These are phyloP conservation scores for Napeogenes sylphis DNA, from an alignment of 2,888 invertebrate genomes.

Conservation along the genomic window DNA sequence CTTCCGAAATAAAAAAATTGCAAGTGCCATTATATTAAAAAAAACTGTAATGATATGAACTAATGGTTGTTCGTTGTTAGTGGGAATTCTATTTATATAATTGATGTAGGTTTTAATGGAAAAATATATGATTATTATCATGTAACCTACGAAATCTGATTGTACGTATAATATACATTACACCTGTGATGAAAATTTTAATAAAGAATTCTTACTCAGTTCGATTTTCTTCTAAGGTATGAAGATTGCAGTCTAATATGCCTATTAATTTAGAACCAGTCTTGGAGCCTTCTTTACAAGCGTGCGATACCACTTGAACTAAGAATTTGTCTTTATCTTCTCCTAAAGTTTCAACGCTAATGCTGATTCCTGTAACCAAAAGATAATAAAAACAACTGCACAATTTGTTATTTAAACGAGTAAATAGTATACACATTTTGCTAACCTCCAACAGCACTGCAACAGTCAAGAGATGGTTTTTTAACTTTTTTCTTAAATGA, in stretches of 20 bases:
- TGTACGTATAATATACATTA: no score
- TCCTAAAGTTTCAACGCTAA: slow-evolving; percentile 66
- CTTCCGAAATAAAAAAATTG: no score
- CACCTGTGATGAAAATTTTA: background rate
- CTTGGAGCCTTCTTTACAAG: slow-evolving; percentile 75
- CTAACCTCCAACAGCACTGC: slow-evolving; percentile 68
- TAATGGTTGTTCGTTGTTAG: no score
- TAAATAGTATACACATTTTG: background rate
- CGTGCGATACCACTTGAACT: slow-evolving; percentile 79
- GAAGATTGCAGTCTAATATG: slow-evolving; percentile 78
- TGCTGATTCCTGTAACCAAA: slow-evolving; percentile 53
- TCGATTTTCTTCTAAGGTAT: slow-evolving; percentile 82
- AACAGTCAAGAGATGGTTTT: slow-evolving; percentile 65
- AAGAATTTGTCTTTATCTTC: slow-evolving; percentile 74
- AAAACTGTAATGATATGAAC: no score
- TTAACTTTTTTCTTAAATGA: slow-evolving; percentile 50
- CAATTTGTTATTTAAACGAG: background rate
- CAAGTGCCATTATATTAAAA: no score
- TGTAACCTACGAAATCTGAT: no score
- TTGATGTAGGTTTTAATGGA: no score
- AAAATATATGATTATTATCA: no score
- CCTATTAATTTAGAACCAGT: slow-evolving; percentile 79
- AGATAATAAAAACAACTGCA: background rate
- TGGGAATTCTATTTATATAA: no score
- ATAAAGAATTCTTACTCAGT: slow-evolving; percentile 60